Base-by-base conservation (phyloP, 2,113 vertebrate genomes). In the Mohoua ochrocephala region DNA sequence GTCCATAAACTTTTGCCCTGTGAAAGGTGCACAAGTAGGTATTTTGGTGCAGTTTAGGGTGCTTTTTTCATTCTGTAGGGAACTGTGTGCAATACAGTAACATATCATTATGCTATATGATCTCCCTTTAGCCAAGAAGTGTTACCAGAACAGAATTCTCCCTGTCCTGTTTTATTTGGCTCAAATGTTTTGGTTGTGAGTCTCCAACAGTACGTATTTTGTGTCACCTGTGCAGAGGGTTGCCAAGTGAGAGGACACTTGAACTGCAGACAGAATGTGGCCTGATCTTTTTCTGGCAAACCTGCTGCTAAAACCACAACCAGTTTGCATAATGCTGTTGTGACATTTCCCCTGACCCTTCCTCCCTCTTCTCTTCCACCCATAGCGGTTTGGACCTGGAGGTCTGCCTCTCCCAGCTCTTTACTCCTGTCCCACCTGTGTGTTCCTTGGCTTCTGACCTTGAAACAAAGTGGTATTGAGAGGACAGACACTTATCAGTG, bases 211-310 rank as follows among this genome's bases (percentile, higher is more conserved):
- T 9, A 45, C 0, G 0, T 10, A 49, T 23, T 85, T 65, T 15
- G 22, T 65, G 33, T 56, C 41, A 26, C 31, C 50, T 52, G 1
- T 33, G 54, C 18, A 52, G 19, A 39, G 31, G n/a, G 24, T 9
- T 74, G 89, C 11, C 15, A 82, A 67, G n/a, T 21, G 22, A 67
- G 22, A 35, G n/a, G 47, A 78, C 45, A 37, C 27, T 68, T 64
- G 1, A 5, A 61, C 12, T 78, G 65, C 31, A 75, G 42, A 52
- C 16, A 85, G 45, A 37, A 78, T 0, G 0, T 31, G 27, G 17
- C 23, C 39, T 53, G 49, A 17, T 47, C 30, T 80, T 87, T 41
- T 81, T 49, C 59, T 41, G 60, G 41, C 37, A 90, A 84, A 70
- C 7, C 16, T 53, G 14, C 24, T 53, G 42, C 45, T 81, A 61